Conservation (phyloP, 2,888 invertebrate species). For the Brachyopa scutellaris region DNA sequence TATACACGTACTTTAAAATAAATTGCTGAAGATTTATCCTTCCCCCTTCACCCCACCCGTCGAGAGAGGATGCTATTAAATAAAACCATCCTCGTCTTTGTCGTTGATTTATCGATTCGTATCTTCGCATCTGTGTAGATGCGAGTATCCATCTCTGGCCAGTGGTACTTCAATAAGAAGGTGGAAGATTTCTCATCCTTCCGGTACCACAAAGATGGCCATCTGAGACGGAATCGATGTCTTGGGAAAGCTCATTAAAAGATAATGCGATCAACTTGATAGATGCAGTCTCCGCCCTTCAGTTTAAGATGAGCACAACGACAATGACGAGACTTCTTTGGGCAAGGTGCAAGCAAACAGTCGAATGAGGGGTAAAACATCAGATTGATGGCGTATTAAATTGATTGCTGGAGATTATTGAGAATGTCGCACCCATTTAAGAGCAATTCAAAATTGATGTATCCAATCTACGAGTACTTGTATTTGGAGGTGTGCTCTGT, state of each 20-base stretch:
- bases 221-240: slow-evolving; percentile 51
- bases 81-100: slow-evolving; percentile 16
- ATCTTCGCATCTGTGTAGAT: slow-evolving; percentile 33
- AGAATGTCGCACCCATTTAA: not conserved
- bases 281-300: slow-evolving; percentile 20
- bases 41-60: too few species aligned
- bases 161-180: not conserved
- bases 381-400: slow-evolving; percentile 23
- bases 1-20: slow-evolving; percentile 29
- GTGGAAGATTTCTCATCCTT: not conserved
- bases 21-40: slow-evolving; percentile 17
- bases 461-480: too few species aligned
- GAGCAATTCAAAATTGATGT: not conserved
- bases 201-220: slow-evolving; percentile 28
- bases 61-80: slow-evolving; percentile 33
- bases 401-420: slow-evolving; percentile 13
- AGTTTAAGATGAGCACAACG: not conserved
- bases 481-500: too few species aligned
- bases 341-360: not conserved
- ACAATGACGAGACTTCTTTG: not conserved
- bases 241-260: slow-evolving; percentile 54
- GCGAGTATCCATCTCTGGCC: not conserved
- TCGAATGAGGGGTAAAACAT: not conserved
- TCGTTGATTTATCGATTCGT: slow-evolving; percentile 56
- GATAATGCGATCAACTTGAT: slow-evolving; percentile 45